Conservation (phyloP, 2,888 invertebrate species). For the Pseudococcus longispinus region DNA sequence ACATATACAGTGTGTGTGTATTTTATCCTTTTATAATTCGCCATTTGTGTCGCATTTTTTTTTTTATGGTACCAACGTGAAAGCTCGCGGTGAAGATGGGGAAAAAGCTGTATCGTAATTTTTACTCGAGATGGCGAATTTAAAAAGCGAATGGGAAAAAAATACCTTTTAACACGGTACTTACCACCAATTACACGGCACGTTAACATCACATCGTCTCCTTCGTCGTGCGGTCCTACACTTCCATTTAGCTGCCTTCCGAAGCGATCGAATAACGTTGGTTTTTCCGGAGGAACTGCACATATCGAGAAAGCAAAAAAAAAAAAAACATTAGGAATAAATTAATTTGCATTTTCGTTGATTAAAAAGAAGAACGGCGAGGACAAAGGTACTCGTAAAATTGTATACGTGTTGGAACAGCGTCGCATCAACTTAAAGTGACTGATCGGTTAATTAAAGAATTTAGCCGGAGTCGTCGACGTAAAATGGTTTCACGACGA, state of each 20-base stretch:
- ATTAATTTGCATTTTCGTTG: neutral
- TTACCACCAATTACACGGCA: slow-evolving; percentile 88
- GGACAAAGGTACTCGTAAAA: neutral
- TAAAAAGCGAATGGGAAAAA: neutral
- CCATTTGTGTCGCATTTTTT: neutral
- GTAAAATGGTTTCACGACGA: neutral
- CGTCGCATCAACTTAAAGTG: neutral
- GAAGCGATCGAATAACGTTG: slow-evolving; percentile 83
- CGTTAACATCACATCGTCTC: slow-evolving; percentile 82
- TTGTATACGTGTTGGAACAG: neutral
- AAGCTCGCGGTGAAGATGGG: neutral
- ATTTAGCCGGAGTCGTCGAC: neutral
- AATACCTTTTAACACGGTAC: slow-evolving; percentile 61
- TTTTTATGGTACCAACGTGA: neutral
- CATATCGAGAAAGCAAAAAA: slow-evolving; percentile 61
- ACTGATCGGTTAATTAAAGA: neutral
- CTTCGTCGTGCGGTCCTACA: slow-evolving; percentile 84
- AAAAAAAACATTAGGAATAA: slow-evolving; percentile 25
- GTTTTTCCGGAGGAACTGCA: slow-evolving; percentile 87
- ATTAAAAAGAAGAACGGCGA: neutral
- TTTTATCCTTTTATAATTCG: neutral
- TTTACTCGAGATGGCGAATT: slow-evolving; percentile 19
- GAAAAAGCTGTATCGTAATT: neutral
- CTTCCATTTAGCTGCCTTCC: slow-evolving; percentile 82
- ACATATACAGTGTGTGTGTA: neutral